These are phyloP conservation scores for Enoplosus armatus DNA, from an alignment of 2,797 vertebrate genomes.

Conservation along the genomic window DNA sequence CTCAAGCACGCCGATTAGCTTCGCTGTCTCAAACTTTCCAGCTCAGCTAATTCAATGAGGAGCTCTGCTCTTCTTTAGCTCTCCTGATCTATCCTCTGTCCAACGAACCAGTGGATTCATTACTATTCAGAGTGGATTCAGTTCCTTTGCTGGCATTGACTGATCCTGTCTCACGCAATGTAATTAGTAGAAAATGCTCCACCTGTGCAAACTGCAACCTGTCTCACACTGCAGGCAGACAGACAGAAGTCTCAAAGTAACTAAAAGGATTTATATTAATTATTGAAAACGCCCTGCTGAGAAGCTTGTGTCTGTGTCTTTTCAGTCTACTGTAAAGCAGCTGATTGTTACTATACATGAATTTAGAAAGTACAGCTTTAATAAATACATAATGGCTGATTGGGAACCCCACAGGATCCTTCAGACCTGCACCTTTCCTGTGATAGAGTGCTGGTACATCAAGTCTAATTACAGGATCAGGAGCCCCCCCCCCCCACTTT, in stretches of 20 bases:
- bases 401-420: constrained; percentile 4
- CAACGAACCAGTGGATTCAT: constrained; percentile 20
- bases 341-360: constrained; percentile 17
- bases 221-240: constrained; percentile 20
- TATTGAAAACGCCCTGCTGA: constrained; percentile 37
- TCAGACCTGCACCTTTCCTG: not conserved
- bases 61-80: constrained; percentile 16
- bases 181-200: constrained; percentile 11
- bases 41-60: constrained; percentile 43
- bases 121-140: constrained; percentile 24
- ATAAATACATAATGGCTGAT: not conserved
- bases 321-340: constrained; percentile 32
- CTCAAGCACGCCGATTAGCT: constrained; percentile 45
- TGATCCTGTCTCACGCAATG: constrained; percentile 15
- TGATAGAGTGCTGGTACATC: not conserved
- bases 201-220: constrained; percentile 37
- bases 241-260: constrained; percentile 27
- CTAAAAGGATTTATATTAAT: constrained; percentile 49
- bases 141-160: constrained; percentile 23
- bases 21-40: constrained; percentile 53
- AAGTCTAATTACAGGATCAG: too few species aligned
- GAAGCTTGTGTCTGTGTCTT: constrained; percentile 27
- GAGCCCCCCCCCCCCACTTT: too few species aligned
- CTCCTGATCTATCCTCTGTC: constrained; percentile 17
- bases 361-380: not conserved